These are phyloP conservation scores for Brachylomia viminalis DNA, from an alignment of 2,888 invertebrate genomes.

Conservation along the genomic window DNA sequence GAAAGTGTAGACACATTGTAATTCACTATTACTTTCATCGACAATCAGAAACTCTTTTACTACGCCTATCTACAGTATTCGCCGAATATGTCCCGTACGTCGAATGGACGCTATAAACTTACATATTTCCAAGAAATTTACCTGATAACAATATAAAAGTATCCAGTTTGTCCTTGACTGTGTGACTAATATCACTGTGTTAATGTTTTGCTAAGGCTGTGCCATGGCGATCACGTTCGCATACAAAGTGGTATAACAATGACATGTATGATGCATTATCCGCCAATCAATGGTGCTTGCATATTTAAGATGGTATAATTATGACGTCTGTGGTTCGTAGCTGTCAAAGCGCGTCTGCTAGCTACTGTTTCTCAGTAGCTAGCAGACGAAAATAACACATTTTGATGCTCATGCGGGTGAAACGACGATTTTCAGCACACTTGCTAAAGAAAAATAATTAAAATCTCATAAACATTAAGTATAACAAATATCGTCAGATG, in stretches of 20 bases:
- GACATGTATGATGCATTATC: conserved; percentile 73
- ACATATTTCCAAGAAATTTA: conserved; percentile 54
- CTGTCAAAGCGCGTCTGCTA: neutral
- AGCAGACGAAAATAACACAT: neutral
- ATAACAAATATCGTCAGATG: no score
- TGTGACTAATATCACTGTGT: conserved; percentile 61
- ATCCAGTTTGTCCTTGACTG: conserved; percentile 54
- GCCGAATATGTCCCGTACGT: conserved; percentile 15
- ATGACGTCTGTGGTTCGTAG: conserved; percentile 44
- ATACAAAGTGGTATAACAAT: conserved; percentile 74
- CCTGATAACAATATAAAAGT: conserved; percentile 53
- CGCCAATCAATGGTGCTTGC: conserved; percentile 67
- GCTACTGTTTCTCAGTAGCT: neutral
- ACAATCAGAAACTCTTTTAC: conserved; percentile 41
- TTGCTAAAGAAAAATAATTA: neutral
- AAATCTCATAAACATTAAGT: no score
- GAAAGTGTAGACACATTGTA: neutral
- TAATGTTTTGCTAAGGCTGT: conserved; percentile 34
- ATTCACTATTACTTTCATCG: conserved; percentile 34
- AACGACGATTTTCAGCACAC: neutral
- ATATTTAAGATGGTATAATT: conserved; percentile 50
- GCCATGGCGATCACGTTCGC: conserved; percentile 68
- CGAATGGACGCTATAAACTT: conserved; percentile 13
- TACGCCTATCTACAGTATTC: conserved; percentile 17
- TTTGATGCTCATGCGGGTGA: neutral